These are phyloP conservation scores for Poecilia picta DNA, from an alignment of 2,797 vertebrate species.

Conservation along the genomic window DNA sequence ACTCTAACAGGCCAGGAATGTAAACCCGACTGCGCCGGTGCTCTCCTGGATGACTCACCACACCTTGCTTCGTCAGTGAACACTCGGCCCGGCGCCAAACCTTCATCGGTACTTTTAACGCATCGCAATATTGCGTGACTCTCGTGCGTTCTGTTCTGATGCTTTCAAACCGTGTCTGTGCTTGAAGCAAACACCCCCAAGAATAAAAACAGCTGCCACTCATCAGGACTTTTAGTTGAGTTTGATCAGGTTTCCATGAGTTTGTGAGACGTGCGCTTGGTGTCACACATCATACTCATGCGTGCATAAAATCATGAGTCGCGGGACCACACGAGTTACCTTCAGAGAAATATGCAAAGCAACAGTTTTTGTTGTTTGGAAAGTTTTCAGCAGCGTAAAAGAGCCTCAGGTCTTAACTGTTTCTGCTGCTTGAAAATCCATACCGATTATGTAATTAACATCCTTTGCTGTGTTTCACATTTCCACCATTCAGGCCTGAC, in stretches of 20 bases:
- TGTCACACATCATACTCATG: conserved; percentile 9
- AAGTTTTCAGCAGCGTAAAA: not conserved
- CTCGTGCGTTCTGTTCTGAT: not conserved
- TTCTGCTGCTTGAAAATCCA: not conserved
- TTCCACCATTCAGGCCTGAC: not conserved
- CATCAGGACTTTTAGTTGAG: not conserved
- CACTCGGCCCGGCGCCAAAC: not conserved
- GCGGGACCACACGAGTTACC: not conserved
- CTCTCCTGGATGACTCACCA: conserved; percentile 5
- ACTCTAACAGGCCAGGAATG: conserved; percentile 58
- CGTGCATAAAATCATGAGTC: not conserved
- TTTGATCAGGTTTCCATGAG: not conserved
- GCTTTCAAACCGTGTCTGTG: not conserved
- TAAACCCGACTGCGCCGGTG: conserved; percentile 56
- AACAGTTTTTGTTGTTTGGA: not conserved
- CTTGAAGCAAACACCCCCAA: not conserved
- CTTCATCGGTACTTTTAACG: not conserved
- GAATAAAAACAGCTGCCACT: not conserved
- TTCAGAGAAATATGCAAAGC: not conserved
- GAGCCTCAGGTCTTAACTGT: not conserved
- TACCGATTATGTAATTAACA: not conserved
- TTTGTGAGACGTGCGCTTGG: not conserved
- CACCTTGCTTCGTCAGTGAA: not conserved
- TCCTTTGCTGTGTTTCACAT: not conserved
- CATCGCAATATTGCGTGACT: not conserved